Percentiles rank a stretch among this genome's conserved stretches.
Evolutionary conservation across 2,888 invertebrate species (phyloP).

Genomic region (Pyrrhosoma nymphula): DNA sequence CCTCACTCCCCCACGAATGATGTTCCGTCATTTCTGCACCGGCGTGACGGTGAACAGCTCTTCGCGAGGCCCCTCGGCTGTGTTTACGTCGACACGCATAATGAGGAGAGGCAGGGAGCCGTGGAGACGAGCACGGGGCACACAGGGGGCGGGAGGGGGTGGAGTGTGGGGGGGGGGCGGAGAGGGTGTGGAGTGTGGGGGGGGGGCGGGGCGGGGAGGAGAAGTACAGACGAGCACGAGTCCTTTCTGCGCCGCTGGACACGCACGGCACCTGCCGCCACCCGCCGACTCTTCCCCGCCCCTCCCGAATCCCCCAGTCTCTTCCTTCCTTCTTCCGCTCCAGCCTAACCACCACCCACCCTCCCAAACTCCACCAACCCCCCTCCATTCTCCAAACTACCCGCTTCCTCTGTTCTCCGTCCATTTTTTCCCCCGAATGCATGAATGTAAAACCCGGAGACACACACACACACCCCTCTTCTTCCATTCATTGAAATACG

Average conservation of each 20-base stretch:
- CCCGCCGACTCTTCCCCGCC: background rate
- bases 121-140: slow-evolving; percentile 18
- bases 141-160: background rate
- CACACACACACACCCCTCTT: too few relatives aligned
- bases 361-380: too few relatives aligned
- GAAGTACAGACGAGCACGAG: slow-evolving; percentile 35
- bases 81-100: slow-evolving; percentile 62
- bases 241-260: slow-evolving; percentile 43
- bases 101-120: slow-evolving; percentile 41
- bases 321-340: background rate
- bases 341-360: too few relatives aligned
- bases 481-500: too few relatives aligned
- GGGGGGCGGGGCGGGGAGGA: too few relatives aligned
- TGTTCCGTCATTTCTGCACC: slow-evolving; percentile 45
- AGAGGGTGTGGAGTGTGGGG: too few relatives aligned
- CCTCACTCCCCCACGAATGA: too few relatives aligned
- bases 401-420: too few relatives aligned
- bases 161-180: background rate
- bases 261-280: slow-evolving; percentile 50
- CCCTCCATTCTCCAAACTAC: too few relatives aligned
- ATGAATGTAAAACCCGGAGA: too few relatives aligned
- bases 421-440: too few relatives aligned
- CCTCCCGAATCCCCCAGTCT: background rate
- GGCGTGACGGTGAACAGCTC: slow-evolving; percentile 50
- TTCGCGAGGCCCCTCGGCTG: background rate